phyloP scores from a whole-genome alignment of 2,113 vertebrate species.

The Brachyhypopomus occidentalis region DNA sequence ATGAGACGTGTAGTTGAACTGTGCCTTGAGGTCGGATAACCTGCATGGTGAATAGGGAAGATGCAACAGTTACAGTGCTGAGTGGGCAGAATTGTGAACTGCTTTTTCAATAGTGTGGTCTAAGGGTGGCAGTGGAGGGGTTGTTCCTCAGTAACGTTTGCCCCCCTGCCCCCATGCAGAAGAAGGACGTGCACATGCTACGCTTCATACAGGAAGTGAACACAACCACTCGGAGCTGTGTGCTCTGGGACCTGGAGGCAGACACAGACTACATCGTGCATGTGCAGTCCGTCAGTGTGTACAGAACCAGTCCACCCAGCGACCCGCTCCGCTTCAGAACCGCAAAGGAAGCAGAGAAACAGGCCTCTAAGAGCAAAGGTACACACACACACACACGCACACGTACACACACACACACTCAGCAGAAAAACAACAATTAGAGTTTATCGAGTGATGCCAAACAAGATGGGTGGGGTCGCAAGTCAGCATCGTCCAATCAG shows the following conservation, averaged over 20 bases:
- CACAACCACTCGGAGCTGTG: slow-evolving; percentile 93
- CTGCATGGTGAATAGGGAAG: too few species aligned
- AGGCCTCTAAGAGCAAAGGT: slow-evolving; percentile 91
- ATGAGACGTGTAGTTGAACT: too few species aligned
- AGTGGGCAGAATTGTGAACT: too few species aligned
- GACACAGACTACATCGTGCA: slow-evolving; percentile 97
- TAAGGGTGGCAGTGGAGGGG: too few species aligned
- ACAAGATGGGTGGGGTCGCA: too few species aligned
- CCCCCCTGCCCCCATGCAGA: slow-evolving; percentile 70
- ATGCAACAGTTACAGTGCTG: too few species aligned
- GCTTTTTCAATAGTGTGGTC: too few species aligned
- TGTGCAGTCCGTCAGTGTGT: slow-evolving; percentile 91
- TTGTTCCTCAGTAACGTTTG: neutral
- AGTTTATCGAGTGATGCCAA: too few species aligned
- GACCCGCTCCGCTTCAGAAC: slow-evolving; percentile 91
- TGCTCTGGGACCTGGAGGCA: slow-evolving; percentile 95
- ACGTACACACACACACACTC: neutral
- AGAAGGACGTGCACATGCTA: slow-evolving; percentile 94
- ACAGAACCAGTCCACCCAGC: slow-evolving; percentile 88
- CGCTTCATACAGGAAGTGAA: slow-evolving; percentile 99
- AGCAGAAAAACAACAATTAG: too few species aligned
- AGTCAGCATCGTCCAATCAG: too few species aligned
- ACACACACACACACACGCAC: slow-evolving; percentile 35
- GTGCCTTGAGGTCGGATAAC: too few species aligned
- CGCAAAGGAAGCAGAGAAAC: slow-evolving; percentile 87